Evolutionary conservation across 2,888 invertebrate species (phyloP).

Genomic region (Malacosoma neustria): DNA sequence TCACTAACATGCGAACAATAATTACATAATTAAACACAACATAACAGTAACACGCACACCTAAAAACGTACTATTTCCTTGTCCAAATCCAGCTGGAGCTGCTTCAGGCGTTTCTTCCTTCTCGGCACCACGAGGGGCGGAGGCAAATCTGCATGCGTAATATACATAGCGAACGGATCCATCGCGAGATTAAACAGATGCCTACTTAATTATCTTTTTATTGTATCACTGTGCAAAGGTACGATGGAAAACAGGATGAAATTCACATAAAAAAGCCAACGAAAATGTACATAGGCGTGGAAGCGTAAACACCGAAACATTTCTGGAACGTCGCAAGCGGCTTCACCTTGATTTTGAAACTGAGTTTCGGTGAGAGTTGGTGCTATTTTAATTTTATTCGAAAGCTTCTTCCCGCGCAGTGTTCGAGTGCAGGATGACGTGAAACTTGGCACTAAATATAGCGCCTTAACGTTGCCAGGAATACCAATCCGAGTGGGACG

Average conservation of each 20-base stretch:
- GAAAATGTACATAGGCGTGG: slow-evolving; percentile 30
- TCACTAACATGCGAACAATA: too few relatives aligned
- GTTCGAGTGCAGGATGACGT: slow-evolving; percentile 54
- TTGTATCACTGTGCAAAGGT: slow-evolving; percentile 23
- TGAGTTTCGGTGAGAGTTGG: slow-evolving; percentile 51
- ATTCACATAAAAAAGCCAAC: slow-evolving; percentile 37
- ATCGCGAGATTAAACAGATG: slow-evolving; percentile 27
- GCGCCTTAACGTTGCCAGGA: slow-evolving; percentile 12
- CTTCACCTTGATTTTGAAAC: slow-evolving; percentile 73
- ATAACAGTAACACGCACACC: not conserved
- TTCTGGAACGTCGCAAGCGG: slow-evolving; percentile 59
- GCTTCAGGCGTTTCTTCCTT: slow-evolving; percentile 61
- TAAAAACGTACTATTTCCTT: slow-evolving; percentile 25
- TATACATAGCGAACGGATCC: slow-evolving; percentile 67
- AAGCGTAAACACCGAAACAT: slow-evolving; percentile 49
- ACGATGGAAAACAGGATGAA: slow-evolving; percentile 37
- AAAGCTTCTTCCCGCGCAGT: slow-evolving; percentile 60
- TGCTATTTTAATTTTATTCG: slow-evolving; percentile 66
- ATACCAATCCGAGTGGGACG: not conserved
- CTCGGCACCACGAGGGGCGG: slow-evolving; percentile 60
- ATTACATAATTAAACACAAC: not conserved
- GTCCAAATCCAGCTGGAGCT: slow-evolving; percentile 49
- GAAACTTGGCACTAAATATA: slow-evolving; percentile 42
- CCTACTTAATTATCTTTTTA: slow-evolving; percentile 30
- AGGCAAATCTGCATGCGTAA: slow-evolving; percentile 52